A percentile compares a stretch with the other conserved stretches of the same genome.
phyloP scores from a whole-genome alignment of 2,888 invertebrate species.

The Drosophila barbarae region DNA sequence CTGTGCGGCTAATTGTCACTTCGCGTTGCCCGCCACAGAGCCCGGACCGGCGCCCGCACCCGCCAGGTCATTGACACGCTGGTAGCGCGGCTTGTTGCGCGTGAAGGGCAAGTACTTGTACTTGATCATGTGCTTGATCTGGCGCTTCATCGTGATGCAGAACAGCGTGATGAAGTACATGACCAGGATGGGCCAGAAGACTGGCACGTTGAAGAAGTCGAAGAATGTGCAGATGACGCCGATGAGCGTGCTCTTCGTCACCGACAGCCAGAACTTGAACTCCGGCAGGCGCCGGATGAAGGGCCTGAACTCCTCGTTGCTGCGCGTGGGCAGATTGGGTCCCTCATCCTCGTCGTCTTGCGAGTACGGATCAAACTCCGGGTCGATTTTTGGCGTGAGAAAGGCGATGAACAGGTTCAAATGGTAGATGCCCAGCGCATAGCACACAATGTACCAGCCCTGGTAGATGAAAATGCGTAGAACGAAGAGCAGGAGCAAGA shows the following conservation, averaged over 20 bases:
- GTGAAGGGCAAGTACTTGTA: conserved; percentile 99
- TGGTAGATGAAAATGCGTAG: conserved; percentile 91
- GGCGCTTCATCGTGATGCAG: conserved; percentile 99
- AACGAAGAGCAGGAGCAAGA: conserved; percentile 87
- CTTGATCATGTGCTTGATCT: conserved; percentile 99
- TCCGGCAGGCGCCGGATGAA: conserved; percentile 98
- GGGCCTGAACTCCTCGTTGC: conserved; percentile 98
- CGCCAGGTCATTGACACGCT: conserved; percentile 81
- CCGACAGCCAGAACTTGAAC: conserved; percentile 99
- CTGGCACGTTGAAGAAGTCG: conserved; percentile 98
- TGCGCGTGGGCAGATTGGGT: conserved; percentile 95
- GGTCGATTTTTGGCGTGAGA: conserved; percentile 99
- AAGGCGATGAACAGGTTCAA: conserved; percentile 99
- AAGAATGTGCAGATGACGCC: conserved; percentile 96
- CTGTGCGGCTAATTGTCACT: conserved; percentile 82
- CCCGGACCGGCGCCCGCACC: conserved; percentile 28
- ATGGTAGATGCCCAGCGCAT: conserved; percentile 99
- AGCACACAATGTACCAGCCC: conserved; percentile 99
- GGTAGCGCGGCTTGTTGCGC: conserved; percentile 97
- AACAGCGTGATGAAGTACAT: conserved; percentile 99
- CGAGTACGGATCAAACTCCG: conserved; percentile 90
- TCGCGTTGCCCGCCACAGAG: conserved; percentile 60
- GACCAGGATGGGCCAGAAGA: conserved; percentile 99
- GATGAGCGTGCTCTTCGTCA: conserved; percentile 94
- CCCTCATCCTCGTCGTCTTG: conserved; percentile 88